These are phyloP conservation scores for Panulirus ornatus DNA, from an alignment of 1,140 invertebrate species.

Conservation along the genomic window DNA sequence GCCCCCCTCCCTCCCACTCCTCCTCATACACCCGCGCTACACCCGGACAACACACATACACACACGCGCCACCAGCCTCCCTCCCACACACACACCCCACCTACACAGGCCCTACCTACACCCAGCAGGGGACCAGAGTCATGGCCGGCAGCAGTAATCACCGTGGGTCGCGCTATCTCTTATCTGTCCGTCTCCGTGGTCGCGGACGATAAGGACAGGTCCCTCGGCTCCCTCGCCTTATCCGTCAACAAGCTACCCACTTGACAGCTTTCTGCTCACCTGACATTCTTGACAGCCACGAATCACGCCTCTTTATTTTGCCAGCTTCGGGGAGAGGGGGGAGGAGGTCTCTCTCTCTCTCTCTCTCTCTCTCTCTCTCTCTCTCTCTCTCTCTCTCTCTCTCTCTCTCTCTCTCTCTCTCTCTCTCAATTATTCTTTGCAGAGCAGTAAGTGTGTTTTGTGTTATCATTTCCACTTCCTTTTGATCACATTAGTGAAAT, in stretches of 20 bases:
- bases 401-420: not conserved
- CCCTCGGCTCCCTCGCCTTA: not conserved
- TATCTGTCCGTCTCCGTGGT: not conserved
- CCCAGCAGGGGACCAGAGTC: no score
- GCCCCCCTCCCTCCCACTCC: not conserved
- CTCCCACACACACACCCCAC: no score
- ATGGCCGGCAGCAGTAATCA: not conserved
- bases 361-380: not conserved
- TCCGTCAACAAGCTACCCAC: conserved; percentile 15
- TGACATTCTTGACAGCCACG: conserved; percentile 5
- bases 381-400: not conserved
- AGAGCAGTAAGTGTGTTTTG: no score
- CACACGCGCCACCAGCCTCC: no score
- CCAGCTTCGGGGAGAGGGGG: no score
- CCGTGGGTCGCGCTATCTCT: no score
- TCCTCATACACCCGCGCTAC: no score
- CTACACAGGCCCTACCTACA: no score
- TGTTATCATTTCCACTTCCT: no score
- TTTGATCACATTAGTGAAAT: no score
- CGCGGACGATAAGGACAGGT: not conserved
- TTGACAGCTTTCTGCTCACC: not conserved
- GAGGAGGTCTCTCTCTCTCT: not conserved
- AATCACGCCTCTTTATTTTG: conserved; percentile 12
- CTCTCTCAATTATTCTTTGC: not conserved
- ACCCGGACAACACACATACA: no score